A percentile compares a stretch with the other conserved stretches of the same genome.
Evolutionary conservation across 2,113 vertebrate genomes (phyloP).

Genomic region (Xiphorhynchus elegans): DNA sequence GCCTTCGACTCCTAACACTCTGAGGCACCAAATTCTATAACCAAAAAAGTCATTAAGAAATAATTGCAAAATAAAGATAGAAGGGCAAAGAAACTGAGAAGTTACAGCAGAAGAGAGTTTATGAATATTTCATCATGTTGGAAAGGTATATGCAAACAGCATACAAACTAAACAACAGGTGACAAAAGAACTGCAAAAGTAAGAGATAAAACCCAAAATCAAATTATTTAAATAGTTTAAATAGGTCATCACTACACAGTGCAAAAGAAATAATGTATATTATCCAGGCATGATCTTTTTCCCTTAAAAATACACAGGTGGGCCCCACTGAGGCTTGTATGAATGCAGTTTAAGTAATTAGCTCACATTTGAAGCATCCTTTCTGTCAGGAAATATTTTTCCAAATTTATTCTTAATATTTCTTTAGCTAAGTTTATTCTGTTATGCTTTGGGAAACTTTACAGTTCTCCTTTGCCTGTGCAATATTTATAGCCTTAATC

Average conservation of each 20-base stretch:
- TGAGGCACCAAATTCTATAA: not conserved
- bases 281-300: not conserved
- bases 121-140: not conserved
- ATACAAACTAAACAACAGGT: not conserved
- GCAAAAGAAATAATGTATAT: not conserved
- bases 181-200: not conserved
- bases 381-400: not conserved
- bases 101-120: not conserved
- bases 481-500: conserved; percentile 45
- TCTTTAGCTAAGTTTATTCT: not conserved
- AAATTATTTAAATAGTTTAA: not conserved
- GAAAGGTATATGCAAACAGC: not conserved
- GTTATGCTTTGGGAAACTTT: not conserved
- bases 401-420: not conserved
- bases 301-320: not conserved
- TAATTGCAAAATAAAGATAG: not conserved
- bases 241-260: fast-evolving
- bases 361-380: not conserved
- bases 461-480: not conserved
- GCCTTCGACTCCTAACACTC: not conserved
- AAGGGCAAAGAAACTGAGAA: not conserved
- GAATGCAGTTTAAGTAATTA: not conserved
- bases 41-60: not conserved
- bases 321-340: not conserved
- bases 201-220: not conserved